Conservation (phyloP, 2,113 vertebrate genomes). For the Tachuris rubrigastra region DNA sequence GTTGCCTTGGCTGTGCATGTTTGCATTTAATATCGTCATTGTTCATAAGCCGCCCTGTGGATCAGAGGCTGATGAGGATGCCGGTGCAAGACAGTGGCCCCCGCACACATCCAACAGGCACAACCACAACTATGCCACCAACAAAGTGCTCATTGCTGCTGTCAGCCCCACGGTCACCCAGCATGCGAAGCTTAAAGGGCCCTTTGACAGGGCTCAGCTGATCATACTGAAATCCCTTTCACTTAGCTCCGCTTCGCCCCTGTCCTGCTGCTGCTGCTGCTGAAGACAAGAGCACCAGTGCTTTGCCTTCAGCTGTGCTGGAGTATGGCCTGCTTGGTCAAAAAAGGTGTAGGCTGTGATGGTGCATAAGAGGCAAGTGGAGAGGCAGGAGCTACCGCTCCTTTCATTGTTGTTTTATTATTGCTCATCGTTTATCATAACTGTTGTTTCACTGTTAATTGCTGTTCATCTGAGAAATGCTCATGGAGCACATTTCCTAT, state of each 20-base stretch:
- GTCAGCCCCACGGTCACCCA: accelerated
- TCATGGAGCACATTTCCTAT: background rate
- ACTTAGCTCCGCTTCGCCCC: background rate
- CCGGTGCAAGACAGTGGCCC: background rate
- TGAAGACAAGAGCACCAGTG: background rate
- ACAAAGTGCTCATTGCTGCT: background rate
- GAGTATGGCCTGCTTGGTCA: background rate
- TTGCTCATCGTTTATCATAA: background rate
- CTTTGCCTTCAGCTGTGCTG: background rate
- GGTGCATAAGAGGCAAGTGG: background rate
- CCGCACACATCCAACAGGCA: accelerated
- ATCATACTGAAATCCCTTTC: background rate
- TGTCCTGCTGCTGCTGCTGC: background rate
- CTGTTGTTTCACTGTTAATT: background rate
- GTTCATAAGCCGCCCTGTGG: background rate
- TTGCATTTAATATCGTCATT: background rate
- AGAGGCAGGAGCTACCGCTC: background rate
- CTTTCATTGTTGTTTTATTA: background rate
- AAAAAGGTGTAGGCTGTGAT: background rate
- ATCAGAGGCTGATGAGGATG: background rate
- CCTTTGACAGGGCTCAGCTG: background rate
- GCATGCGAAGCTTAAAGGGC: background rate
- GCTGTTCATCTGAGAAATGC: background rate
- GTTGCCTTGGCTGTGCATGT: accelerated
- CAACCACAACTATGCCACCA: background rate